phyloP scores from a whole-genome alignment of 2,888 invertebrate species.

The Andrena bicolor region DNA sequence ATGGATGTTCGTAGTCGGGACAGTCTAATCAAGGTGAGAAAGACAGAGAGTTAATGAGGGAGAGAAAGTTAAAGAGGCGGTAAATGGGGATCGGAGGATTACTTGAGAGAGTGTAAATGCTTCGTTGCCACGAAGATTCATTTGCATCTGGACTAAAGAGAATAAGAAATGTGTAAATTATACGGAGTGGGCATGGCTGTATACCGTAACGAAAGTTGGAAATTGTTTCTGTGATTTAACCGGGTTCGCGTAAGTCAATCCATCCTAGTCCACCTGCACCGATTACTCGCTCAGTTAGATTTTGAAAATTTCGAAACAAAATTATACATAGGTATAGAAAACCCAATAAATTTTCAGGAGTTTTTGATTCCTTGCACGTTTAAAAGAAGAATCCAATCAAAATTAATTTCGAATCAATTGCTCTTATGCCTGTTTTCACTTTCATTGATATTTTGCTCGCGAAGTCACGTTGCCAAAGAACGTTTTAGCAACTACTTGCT shows the following conservation, averaged over 20 bases:
- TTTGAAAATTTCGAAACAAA: not conserved
- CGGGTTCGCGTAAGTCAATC: not conserved
- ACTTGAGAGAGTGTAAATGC: conserved; percentile 27
- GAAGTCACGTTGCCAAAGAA: too few relatives aligned
- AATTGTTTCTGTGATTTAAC: not conserved
- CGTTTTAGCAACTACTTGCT: too few relatives aligned
- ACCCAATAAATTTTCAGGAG: not conserved
- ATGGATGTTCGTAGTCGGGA: conserved; percentile 22
- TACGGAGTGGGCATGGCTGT: conserved; percentile 14
- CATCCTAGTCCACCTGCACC: not conserved
- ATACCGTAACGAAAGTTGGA: conserved; percentile 10
- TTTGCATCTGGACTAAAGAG: conserved; percentile 25
- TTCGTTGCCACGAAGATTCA: conserved; percentile 18
- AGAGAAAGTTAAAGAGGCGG: conserved; percentile 38
- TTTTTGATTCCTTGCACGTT: too few relatives aligned
- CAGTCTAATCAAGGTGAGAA: conserved; percentile 56
- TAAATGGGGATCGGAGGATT: conserved; percentile 31
- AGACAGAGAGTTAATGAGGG: conserved; percentile 55
- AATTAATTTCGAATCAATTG: not conserved
- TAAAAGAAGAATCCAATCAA: not conserved
- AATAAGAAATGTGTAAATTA: conserved; percentile 33
- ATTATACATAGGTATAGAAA: not conserved
- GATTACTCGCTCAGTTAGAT: not conserved
- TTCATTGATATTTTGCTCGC: too few relatives aligned
- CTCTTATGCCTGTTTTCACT: too few relatives aligned